Evolutionary conservation across 1,140 invertebrate genomes (phyloP), one percentile per base, ranked within the genome.

Genomic region (Leptinotarsa lineolata): DNA sequence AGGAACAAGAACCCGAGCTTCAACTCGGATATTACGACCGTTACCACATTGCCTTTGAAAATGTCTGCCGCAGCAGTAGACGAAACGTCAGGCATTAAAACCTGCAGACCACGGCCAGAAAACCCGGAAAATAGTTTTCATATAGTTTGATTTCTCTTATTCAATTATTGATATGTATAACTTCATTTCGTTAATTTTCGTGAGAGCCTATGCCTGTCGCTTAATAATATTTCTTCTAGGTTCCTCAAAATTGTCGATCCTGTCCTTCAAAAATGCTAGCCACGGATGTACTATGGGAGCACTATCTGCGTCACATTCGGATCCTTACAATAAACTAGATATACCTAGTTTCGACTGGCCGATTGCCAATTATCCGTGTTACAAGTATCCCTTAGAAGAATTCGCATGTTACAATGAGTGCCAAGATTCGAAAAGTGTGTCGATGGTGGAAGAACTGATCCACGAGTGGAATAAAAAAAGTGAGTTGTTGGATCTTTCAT

Each of bases 311-410:
- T 98, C 97, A 1, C 95, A 97, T 82, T 97, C 95, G 4, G 99
- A 99, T 87, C 90, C 94, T 21, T 91, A 96, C 73, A 95, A 98
- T 80, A 99, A 99, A 85, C 86, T 99, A 59, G 98, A 99, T 84
- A 90, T 97, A 48, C 97, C 97, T 3, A 89, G 93, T 1, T 95
- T 97, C 74, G 97, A 84, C 91, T 95, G 46, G 96, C 97, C 20
- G 84, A 89, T 18, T 22, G 77, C 77, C 3, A 67, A 48, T 16
- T 99, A 99, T 83, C 97, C 97, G 0, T 80, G 86, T 64, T 97
- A 98, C 81, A 93, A 93, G 80, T 98, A 98, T 87, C 97, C 97
- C 1, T 86, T 99, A n/a, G 91, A 95, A 48, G 90, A 97, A 71
- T 89, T 94, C 83, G 81, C 87, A 13, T 79, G 85, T 4, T 93